These are phyloP conservation scores for Chionoecetes opilio DNA, from an alignment of 1,140 invertebrate species.

Conservation along the genomic window DNA sequence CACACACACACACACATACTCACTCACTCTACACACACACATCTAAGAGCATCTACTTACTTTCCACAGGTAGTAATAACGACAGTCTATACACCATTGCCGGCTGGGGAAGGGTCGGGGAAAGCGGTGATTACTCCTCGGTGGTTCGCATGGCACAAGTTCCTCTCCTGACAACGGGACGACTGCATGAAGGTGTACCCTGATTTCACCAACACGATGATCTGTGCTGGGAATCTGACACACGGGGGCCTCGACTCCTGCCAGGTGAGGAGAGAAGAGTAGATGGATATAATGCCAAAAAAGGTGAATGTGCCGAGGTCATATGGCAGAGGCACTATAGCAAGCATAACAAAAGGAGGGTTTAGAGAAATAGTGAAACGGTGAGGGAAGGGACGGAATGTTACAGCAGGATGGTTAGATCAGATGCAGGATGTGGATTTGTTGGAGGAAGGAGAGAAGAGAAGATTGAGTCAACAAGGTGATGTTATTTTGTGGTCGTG, in stretches of 20 bases:
- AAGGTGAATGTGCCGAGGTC: neutral
- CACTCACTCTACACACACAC: too few species aligned
- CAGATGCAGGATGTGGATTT: too few species aligned
- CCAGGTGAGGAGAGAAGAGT: conserved; percentile 6
- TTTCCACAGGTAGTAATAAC: neutral
- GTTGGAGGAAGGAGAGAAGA: neutral
- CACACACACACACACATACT: too few species aligned
- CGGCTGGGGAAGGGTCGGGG: conserved; percentile 30
- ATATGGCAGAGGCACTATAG: neutral
- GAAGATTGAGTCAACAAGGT: neutral
- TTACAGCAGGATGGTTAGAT: too few species aligned
- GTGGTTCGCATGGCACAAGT: neutral
- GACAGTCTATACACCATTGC: conserved; percentile 37
- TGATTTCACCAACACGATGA: conserved; percentile 41
- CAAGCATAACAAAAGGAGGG: too few species aligned
- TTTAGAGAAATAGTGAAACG: too few species aligned
- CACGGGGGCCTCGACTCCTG: conserved; percentile 59
- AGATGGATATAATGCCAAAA: neutral
- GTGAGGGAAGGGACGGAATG: too few species aligned
- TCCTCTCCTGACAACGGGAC: neutral
- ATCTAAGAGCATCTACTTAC: too few species aligned
- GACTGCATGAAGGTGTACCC: conserved; percentile 2
- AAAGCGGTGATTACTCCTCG: neutral
- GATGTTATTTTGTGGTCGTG: too few species aligned
- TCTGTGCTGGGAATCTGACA: conserved; percentile 60